A percentile compares a stretch with the other conserved stretches of the same genome.
Conservation (phyloP, 1,140 invertebrate genomes). For the Chionoecetes opilio region DNA sequence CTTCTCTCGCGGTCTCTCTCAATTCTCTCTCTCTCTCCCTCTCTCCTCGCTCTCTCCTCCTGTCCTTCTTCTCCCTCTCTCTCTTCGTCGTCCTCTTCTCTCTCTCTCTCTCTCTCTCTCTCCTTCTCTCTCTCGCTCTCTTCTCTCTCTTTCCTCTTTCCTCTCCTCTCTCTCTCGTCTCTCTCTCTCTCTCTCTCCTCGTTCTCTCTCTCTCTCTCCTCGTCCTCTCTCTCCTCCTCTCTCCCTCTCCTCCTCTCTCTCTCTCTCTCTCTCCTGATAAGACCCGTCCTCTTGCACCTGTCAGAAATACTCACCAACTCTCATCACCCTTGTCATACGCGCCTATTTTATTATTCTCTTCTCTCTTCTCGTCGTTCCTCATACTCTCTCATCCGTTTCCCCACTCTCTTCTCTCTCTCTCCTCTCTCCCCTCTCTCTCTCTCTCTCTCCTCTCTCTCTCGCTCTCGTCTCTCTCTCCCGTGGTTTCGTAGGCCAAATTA, state of each 20-base stretch:
- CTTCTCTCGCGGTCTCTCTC: too few relatives aligned
- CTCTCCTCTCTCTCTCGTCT: background rate
- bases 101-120: background rate
- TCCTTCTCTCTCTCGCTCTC: background rate
- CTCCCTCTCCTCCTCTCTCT: constrained; percentile 35
- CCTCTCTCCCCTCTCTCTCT: background rate
- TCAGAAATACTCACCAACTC: constrained; percentile 9
- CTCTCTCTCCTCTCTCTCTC: constrained; percentile 30
- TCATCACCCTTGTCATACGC: background rate
- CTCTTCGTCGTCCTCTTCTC: background rate
- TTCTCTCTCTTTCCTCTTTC: background rate
- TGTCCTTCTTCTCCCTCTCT: background rate
- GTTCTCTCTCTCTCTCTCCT: background rate
- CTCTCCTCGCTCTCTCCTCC: too few relatives aligned
- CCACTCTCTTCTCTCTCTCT: too few relatives aligned
- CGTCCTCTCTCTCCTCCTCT: background rate
- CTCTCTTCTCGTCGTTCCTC: background rate
- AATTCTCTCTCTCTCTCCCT: too few relatives aligned
- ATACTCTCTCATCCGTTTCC: background rate
- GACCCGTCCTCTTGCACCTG: background rate
- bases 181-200: background rate
- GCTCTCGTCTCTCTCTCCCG: constrained; percentile 20
- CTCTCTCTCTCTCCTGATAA: constrained; percentile 4
- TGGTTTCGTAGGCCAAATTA: background rate
- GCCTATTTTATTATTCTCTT: background rate